Percentiles rank a stretch among this genome's conserved stretches.
These are phyloP conservation scores for Phasia obesa DNA, from an alignment of 2,888 invertebrate genomes.

Conservation along the genomic window DNA sequence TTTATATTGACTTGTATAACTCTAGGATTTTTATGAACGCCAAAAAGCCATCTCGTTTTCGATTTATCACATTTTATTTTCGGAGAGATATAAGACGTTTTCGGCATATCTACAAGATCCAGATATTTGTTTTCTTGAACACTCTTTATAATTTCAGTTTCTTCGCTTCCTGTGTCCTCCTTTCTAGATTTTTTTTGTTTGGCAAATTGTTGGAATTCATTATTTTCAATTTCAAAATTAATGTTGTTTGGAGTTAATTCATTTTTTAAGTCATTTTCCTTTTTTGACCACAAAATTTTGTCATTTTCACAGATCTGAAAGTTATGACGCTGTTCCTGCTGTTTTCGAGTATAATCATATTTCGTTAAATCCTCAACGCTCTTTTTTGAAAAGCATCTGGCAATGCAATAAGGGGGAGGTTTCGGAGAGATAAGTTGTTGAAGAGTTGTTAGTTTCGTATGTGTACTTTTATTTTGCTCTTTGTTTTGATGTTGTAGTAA, in stretches of 20 bases:
- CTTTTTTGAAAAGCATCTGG: slow-evolving; percentile 91
- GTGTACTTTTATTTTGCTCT: background rate
- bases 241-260: too few relatives aligned
- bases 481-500: background rate
- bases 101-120: slow-evolving; percentile 52
- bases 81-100: slow-evolving; percentile 65
- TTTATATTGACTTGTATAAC: slow-evolving; percentile 80
- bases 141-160: background rate
- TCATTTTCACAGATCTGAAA: too few relatives aligned
- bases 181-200: background rate
- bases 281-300: too few relatives aligned
- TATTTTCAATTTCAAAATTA: slow-evolving; percentile 75
- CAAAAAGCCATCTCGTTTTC: slow-evolving; percentile 81
- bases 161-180: slow-evolving; percentile 11
- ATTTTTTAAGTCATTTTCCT: too few relatives aligned
- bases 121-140: slow-evolving; percentile 10
- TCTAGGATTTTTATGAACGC: slow-evolving; percentile 81
- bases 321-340: slow-evolving; percentile 72
- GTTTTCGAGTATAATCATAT: slow-evolving; percentile 79
- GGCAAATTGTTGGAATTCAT: slow-evolving; percentile 56
- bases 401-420: slow-evolving; percentile 93
- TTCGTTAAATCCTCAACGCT: slow-evolving; percentile 80
- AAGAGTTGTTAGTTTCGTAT: background rate
- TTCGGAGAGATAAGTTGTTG: slow-evolving; percentile 76
- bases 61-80: slow-evolving; percentile 72